phyloP scores from a whole-genome alignment of 1,140 invertebrate species.

The Drosophila novamexicana region DNA sequence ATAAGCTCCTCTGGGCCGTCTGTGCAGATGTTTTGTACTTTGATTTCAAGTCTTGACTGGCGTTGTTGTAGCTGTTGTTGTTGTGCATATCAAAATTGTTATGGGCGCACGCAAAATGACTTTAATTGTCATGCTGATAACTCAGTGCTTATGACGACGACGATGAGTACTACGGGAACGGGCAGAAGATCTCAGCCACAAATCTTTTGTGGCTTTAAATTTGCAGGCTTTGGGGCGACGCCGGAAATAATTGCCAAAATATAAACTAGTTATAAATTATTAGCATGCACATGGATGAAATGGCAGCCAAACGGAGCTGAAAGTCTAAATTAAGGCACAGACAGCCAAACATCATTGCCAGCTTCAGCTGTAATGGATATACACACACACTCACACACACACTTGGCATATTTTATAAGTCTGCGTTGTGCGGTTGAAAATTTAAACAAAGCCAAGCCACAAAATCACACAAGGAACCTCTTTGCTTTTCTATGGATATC shows the following conservation, averaged over 20 bases:
- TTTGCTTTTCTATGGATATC: constrained; percentile 41
- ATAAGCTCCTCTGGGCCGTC: constrained; percentile 24
- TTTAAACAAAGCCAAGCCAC: constrained; percentile 70
- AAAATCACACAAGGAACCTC: constrained; percentile 47
- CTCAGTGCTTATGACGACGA: constrained; percentile 6
- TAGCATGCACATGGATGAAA: constrained; percentile 59
- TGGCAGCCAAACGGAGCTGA: constrained; percentile 55
- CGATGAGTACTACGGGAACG: background rate
- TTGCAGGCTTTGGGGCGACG: constrained; percentile 3
- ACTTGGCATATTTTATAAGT: constrained; percentile 73
- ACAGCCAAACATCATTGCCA: constrained; percentile 24
- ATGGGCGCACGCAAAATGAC: constrained; percentile 62
- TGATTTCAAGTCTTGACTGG: constrained; percentile 62
- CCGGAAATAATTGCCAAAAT: constrained; percentile 79
- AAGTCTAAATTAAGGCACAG: constrained; percentile 53
- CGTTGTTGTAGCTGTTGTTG: constrained; percentile 17
- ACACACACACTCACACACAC: constrained; percentile 32
- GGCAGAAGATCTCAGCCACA: constrained; percentile 11
- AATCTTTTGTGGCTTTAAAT: constrained; percentile 35
- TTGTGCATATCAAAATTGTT: constrained; percentile 63
- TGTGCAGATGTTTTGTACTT: constrained; percentile 44
- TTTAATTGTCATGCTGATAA: constrained; percentile 62
- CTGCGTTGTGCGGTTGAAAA: constrained; percentile 64
- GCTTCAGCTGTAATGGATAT: constrained; percentile 69
- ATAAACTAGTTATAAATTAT: constrained; percentile 82